Evolutionary conservation across 2,888 invertebrate species (phyloP), one percentile per base, ranked within the genome.

Genomic region (Tipula vernalis): DNA sequence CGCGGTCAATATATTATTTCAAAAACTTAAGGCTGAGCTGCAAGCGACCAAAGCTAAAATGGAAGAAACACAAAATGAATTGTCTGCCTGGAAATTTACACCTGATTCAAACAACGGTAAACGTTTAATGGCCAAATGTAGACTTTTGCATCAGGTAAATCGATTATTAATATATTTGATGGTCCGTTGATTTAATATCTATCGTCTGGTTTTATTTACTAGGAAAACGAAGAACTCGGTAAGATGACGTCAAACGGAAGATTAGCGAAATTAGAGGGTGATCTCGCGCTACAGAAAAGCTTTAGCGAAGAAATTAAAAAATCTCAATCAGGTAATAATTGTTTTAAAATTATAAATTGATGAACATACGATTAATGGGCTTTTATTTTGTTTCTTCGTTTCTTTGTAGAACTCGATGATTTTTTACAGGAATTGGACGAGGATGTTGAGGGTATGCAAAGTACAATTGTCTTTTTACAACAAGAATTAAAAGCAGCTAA

Each of bases 41-140:
- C 95, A 97, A 87, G 94, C 96, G 86, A 96, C 97, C 28, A 96
- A 97, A 91, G 96, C 97, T 87, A 96, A 97, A 90, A 93, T 98
- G 88, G 98, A 99, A 91, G 98, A 99, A 92, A 98, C 98, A 18
- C 99, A 99, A 92, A 98, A 98, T 92, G 99, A 99, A 93, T 93
- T 99, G 85, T 96, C 97, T 87, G 99, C 99, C 2, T 99, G 99
- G 98, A 99, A 99, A 92, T 99, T 99, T 92, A 99, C 99, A 13
- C 98, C 99, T n/a, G 99, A 99, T 92, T 98, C 98, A 88, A 98
- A 98, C 93, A 98, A 98, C 85, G 99, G 99, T 88, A 99, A 99
- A 92, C 95, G 98, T 89, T 93, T 99, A 88, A 99, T 99, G 99
- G 98, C 98, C 10, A 98, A 98, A 91, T 99, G 99, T 91, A 94